phyloP scores from a whole-genome alignment of 2,888 invertebrate genomes.

The Andrena trimmerana region DNA sequence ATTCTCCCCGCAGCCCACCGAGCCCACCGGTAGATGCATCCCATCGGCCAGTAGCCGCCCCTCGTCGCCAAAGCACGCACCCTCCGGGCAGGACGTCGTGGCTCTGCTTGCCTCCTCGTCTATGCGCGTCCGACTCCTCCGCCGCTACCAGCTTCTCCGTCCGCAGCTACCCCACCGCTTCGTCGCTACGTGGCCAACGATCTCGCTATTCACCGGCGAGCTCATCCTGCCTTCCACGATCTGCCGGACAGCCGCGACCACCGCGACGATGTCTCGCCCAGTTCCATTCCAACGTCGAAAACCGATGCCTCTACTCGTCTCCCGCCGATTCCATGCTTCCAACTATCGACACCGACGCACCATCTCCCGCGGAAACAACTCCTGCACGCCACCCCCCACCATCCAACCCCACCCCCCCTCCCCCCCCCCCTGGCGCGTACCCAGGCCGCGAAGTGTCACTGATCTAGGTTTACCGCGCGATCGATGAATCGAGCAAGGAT shows the following conservation, averaged over 20 bases:
- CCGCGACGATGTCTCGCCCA: constrained; percentile 11
- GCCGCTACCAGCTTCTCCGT: constrained; percentile 25
- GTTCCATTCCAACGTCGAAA: constrained; percentile 17
- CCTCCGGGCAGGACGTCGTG: constrained; percentile 71
- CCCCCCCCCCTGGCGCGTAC: not conserved
- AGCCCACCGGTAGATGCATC: constrained; percentile 85
- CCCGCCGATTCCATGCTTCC: constrained; percentile 31
- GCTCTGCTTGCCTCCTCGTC: constrained; percentile 61
- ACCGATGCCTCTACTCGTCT: not conserved
- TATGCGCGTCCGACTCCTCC: constrained; percentile 24
- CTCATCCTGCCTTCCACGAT: constrained; percentile 18
- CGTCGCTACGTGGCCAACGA: not conserved
- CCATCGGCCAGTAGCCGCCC: constrained; percentile 81
- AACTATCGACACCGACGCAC: not conserved
- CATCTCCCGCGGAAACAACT: not conserved
- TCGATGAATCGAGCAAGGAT: not conserved
- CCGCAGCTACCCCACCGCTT: not conserved
- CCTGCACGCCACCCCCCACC: not conserved
- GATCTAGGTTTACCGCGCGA: constrained; percentile 12
- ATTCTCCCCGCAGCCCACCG: constrained; percentile 84
- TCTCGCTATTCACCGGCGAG: not conserved
- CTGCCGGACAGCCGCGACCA: no score
- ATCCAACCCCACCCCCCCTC: not conserved
- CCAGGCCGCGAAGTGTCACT: constrained; percentile 41
- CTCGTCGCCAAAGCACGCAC: constrained; percentile 69